Evolutionary conservation across 2,797 vertebrate genomes (phyloP).

Genomic region (Octomys mimax): DNA sequence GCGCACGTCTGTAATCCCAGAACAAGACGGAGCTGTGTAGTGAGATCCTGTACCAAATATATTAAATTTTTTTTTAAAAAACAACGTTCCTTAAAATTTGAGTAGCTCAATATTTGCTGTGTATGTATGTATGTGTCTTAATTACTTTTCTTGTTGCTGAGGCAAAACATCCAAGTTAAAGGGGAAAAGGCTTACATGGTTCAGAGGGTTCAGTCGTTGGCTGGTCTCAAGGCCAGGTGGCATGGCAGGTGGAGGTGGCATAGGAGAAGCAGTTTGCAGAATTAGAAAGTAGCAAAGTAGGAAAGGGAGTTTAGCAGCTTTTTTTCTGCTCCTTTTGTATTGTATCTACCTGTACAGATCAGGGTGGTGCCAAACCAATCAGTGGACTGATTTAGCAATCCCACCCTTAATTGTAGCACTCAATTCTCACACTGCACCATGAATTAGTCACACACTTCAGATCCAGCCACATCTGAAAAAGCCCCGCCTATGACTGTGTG

Average conservation of each 20-base stretch:
- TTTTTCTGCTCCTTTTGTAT: not conserved
- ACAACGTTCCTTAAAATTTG: conserved; percentile 63
- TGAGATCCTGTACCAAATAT: too few species aligned
- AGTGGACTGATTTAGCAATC: not conserved
- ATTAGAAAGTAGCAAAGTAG: not conserved
- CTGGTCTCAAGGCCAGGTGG: not conserved
- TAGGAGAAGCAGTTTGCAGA: not conserved
- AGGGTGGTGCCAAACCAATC: not conserved
- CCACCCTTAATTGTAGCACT: not conserved
- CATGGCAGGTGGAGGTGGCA: not conserved
- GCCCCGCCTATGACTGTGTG: too few species aligned
- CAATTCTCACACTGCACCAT: not conserved
- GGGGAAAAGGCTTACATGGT: not conserved
- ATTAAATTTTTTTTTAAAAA: too few species aligned
- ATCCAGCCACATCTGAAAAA: not conserved
- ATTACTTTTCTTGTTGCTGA: not conserved
- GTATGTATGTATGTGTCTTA: not conserved
- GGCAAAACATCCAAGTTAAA: not conserved
- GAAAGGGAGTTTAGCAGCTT: not conserved
- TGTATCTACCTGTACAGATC: not conserved
- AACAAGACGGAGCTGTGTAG: too few species aligned
- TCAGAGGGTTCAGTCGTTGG: not conserved
- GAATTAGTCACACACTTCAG: not conserved
- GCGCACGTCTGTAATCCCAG: too few species aligned
- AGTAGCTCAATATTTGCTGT: conserved; percentile 61